A percentile compares a stretch with the other conserved stretches of the same genome.
Evolutionary conservation across 92 coral and sea anemone species (phyloP).

Genomic region (Plumapathes pennacea): DNA sequence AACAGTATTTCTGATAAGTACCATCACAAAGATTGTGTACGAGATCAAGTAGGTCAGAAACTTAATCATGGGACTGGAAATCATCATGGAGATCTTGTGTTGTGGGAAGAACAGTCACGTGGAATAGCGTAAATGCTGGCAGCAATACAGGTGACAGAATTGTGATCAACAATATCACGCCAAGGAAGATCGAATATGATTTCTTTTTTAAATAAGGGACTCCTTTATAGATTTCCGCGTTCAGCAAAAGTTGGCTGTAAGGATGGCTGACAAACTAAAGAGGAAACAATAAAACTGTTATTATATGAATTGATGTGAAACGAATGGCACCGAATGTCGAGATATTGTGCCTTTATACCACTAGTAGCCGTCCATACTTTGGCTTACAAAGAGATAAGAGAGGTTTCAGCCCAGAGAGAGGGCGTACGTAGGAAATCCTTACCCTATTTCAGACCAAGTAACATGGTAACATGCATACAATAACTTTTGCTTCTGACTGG

Average conservation of each 20-base stretch:
- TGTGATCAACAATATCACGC: slow-evolving; percentile 13
- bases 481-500: too few species aligned
- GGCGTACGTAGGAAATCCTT: too few species aligned
- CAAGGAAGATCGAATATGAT: slow-evolving; percentile 12
- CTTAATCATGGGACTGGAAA: slow-evolving; percentile 37
- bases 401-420: too few species aligned
- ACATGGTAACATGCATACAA: too few species aligned
- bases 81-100: slow-evolving; percentile 19
- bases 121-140: slow-evolving; percentile 18
- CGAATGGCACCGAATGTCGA: too few species aligned
- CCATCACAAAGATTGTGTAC: slow-evolving; percentile 31
- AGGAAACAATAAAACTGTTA: neutral
- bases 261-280: slow-evolving; percentile 85
- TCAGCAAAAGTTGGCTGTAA: slow-evolving; percentile 77
- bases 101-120: slow-evolving; percentile 22
- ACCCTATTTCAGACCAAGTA: too few species aligned
- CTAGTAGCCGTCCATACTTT: too few species aligned
- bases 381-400: too few species aligned
- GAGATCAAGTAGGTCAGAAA: slow-evolving; percentile 34
- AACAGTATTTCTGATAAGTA: slow-evolving; percentile 13
- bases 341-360: too few species aligned
- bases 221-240: slow-evolving; percentile 67
- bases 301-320: too few species aligned
- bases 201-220: slow-evolving; percentile 47
- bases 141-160: slow-evolving; percentile 16